Base-by-base conservation (phyloP, 2,888 invertebrate genomes). In the Prostheceraeus crozeri region DNA sequence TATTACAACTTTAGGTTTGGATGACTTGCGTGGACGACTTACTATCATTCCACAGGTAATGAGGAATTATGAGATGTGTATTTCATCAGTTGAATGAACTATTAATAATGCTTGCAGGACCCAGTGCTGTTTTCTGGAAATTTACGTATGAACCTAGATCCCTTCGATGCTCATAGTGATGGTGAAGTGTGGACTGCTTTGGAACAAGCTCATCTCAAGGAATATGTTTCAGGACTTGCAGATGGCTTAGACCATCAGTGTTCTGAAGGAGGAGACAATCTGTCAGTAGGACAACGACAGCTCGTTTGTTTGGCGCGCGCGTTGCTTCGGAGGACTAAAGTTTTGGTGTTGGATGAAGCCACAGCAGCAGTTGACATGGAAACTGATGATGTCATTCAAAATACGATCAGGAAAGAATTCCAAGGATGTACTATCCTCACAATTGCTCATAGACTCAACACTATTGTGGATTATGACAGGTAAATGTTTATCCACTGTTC, bases 401-500 rank as follows among this genome's bases (percentile, higher is more conserved):
- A 80, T 70, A 86, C 88, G 0, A 87, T 89, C 60, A 80, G 87
- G 59, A 80, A 80, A 36, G 84, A 85, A 69, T 90, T 90, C 72
- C 80, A 81, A n/a, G 78, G 84, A 19, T 89, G 88, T 74, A 89
- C 89, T 0, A 89, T 90, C 4, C 76, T 91, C 35, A 90, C 89
- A 0, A 87, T 91, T 30, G 90, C 90, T 2, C 90, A 91, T 77
- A 82, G 91, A 35, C 80, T 91, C 27, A 84, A 90, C 73, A 91
- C 90, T 0, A 86, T 91, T 63, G 89, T 90, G 84, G 90, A 91
- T 76, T 87, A 87, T 0, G 87, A 89, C n/a, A n/a, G n/a, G n/a
- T n/a, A n/a, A n/a, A n/a, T n/a, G n/a, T n/a, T n/a, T n/a, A n/a
- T n/a, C n/a, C n/a, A n/a, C n/a, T n/a, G n/a, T n/a, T n/a, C n/a